Conservation (phyloP, 2,113 vertebrate species). For the Fregetta grallaria region DNA sequence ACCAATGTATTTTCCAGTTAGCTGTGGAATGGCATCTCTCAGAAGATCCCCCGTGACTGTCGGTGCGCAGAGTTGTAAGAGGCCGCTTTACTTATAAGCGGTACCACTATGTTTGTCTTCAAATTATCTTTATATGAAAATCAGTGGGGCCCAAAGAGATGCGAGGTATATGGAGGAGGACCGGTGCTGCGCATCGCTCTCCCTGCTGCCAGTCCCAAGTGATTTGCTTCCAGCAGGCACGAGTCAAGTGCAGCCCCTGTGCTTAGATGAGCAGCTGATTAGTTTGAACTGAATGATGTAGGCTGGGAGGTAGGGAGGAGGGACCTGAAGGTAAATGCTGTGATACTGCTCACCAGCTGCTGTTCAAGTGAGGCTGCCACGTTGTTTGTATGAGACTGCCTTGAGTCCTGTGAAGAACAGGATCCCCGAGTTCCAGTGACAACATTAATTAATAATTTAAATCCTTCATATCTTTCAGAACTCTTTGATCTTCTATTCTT, state of each 20-base stretch:
- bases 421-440: background rate
- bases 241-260: background rate
- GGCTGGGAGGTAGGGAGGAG: background rate
- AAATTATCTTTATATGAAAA: background rate
- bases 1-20: background rate
- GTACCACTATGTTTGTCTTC: background rate
- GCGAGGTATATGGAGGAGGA: background rate
- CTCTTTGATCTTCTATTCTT: background rate
- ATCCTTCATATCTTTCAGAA: background rate
- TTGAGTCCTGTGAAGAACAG: background rate
- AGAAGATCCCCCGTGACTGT: background rate
- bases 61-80: background rate
- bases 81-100: background rate
- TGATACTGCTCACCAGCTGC: background rate
- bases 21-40: background rate
- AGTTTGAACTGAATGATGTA: background rate
- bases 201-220: background rate
- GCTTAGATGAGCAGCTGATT: background rate
- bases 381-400: background rate
- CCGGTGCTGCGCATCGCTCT: rapidly evolving
- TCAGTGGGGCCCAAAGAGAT: background rate
- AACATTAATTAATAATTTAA: slow-evolving; percentile 11
- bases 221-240: background rate
- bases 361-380: background rate
- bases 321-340: background rate